Evolutionary conservation across 1,140 invertebrate genomes (phyloP).

Genomic region (Drosophila kanapiae): DNA sequence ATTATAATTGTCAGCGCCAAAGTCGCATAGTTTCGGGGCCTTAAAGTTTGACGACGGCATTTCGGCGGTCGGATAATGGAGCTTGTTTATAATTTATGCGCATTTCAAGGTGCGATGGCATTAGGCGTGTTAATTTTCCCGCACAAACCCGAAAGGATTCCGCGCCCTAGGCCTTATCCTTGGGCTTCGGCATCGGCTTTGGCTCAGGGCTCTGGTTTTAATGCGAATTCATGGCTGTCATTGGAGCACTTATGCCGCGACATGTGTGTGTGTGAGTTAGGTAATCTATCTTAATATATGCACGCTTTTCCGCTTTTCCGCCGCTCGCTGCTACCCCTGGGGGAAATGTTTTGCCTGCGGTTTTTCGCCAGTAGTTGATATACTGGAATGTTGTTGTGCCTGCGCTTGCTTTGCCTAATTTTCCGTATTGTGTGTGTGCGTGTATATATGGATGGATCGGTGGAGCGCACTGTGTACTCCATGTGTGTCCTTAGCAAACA

Average conservation of each 20-base stretch:
- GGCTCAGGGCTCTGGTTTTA: slow-evolving; percentile 51
- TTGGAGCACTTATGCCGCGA: slow-evolving; percentile 62
- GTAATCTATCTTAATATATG: slow-evolving; percentile 83
- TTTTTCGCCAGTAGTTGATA: slow-evolving; percentile 40
- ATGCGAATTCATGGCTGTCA: slow-evolving; percentile 75
- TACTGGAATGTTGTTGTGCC: slow-evolving; percentile 44
- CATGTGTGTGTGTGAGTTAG: slow-evolving; percentile 31
- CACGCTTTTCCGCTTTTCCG: slow-evolving; percentile 35
- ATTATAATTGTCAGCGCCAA: slow-evolving; percentile 72
- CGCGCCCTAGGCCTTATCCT: slow-evolving; percentile 7
- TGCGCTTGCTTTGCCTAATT: slow-evolving; percentile 58
- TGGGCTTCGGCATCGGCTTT: slow-evolving; percentile 27
- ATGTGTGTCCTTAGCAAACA: slow-evolving; percentile 26
- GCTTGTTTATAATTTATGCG: slow-evolving; percentile 79
- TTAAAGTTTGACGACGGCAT: slow-evolving; percentile 50
- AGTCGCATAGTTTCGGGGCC: slow-evolving; percentile 62
- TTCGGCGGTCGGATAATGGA: slow-evolving; percentile 62
- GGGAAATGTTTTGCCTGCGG: slow-evolving; percentile 36
- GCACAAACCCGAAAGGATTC: slow-evolving; percentile 41
- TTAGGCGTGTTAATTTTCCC: slow-evolving; percentile 73
- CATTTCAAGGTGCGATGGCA: slow-evolving; percentile 68
- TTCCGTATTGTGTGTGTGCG: slow-evolving; percentile 29
- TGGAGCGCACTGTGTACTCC: slow-evolving; percentile 7
- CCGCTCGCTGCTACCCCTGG: slow-evolving; percentile 1
- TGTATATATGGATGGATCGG: slow-evolving; percentile 9